These are phyloP conservation scores for Drosophila neocordata DNA, from an alignment of 1,140 invertebrate species.

Conservation along the genomic window DNA sequence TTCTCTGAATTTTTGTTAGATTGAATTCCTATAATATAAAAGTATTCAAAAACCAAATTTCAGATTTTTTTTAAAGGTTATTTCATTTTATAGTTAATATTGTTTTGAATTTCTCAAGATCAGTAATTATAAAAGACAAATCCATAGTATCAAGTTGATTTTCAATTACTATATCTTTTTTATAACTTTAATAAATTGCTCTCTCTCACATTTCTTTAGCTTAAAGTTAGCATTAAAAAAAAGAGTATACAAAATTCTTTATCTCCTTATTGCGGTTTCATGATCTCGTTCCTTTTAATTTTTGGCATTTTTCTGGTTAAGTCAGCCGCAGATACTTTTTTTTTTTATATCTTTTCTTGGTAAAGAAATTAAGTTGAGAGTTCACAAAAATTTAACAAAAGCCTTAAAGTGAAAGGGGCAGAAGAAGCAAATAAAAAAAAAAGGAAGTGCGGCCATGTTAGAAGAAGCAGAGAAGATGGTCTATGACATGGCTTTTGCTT, in stretches of 20 bases:
- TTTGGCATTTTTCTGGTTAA: constrained; percentile 78
- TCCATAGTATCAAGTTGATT: too few species aligned
- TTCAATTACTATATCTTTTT: too few species aligned
- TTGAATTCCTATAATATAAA: too few species aligned
- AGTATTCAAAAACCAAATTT: too few species aligned
- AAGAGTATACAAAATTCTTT: neutral
- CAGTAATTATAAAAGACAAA: too few species aligned
- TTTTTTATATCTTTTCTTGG: constrained; percentile 31
- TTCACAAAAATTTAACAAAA: constrained; percentile 53
- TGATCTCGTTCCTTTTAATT: constrained; percentile 26
- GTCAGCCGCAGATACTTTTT: constrained; percentile 63
- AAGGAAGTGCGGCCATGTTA: constrained; percentile 1
- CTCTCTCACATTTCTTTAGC: too few species aligned
- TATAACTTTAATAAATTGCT: too few species aligned
- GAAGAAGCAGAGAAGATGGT: constrained; percentile 23
- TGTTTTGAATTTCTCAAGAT: too few species aligned
- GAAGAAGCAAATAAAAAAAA: neutral
- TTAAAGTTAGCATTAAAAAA: too few species aligned
- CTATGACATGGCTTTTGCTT: constrained; percentile 35
- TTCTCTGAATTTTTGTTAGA: too few species aligned
- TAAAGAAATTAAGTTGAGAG: constrained; percentile 61
- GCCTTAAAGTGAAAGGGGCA: constrained; percentile 7
- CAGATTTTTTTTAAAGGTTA: too few species aligned
- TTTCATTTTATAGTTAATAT: too few species aligned
- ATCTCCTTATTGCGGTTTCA: neutral